Percentiles rank a stretch among this genome's conserved stretches.
These are phyloP conservation scores for Caenorhabditis remanei DNA, from an alignment of 1,140 invertebrate species.

Conservation along the genomic window DNA sequence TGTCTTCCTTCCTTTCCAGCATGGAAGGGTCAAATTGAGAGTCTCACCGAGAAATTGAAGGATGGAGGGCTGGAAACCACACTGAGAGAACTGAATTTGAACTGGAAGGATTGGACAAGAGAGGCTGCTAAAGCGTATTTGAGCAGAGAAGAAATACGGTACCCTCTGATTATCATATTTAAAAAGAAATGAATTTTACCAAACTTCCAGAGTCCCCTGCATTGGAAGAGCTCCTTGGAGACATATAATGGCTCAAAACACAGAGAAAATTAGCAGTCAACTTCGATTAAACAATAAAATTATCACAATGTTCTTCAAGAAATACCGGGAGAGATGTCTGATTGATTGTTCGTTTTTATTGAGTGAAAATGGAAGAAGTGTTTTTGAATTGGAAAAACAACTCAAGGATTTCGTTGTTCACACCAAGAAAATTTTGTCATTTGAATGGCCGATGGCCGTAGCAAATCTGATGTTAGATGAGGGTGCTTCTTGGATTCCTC, in stretches of 20 bases:
- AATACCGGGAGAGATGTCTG: constrained; percentile 35
- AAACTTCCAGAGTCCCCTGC: neutral
- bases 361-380: constrained; percentile 48
- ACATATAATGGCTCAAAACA: neutral
- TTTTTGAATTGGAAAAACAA: constrained; percentile 22
- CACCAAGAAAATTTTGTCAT: constrained; percentile 39
- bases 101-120: constrained; percentile 49
- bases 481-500: constrained; percentile 49
- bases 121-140: constrained; percentile 8
- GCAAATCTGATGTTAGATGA: constrained; percentile 54
- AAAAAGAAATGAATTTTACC: neutral
- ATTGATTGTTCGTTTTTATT: constrained; percentile 45
- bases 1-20: constrained; percentile 48
- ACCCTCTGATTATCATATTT: neutral
- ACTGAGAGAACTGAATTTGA: neutral
- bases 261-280: constrained; percentile 34
- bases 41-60: neutral
- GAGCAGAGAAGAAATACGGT: neutral
- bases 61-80: constrained; percentile 13
- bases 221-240: constrained; percentile 37
- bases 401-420: constrained; percentile 52
- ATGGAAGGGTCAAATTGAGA: constrained; percentile 47
- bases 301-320: constrained; percentile 43
- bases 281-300: constrained; percentile 40
- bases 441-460: constrained; percentile 57